Base-by-base conservation (phyloP, 2,888 invertebrate species). In the Ornithoptera alexandrae region DNA sequence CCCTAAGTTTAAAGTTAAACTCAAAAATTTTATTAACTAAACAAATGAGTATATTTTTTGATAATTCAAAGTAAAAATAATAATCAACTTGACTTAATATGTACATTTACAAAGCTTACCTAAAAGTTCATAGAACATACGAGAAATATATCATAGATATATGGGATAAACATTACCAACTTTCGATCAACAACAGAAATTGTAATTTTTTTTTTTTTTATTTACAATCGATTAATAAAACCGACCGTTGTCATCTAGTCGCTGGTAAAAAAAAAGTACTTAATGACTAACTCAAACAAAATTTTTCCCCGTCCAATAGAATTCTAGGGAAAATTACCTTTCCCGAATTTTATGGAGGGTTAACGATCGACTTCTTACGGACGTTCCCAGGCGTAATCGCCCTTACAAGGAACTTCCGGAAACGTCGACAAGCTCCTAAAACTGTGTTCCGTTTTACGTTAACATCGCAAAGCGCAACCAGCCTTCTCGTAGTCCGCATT, bases 121-220 rank as follows among this genome's bases (percentile, higher is more conserved):
- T 91, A 91, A 84, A 86, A 88, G 97, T 97, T 97, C 97, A 97
- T 96, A 97, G 97, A 97, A 97, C 97, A 96, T 97, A 97, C 97
- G 94, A 94, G 93, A 95, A 95, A 97, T 97, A 97, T 97, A 97
- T 97, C 97, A 97, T 97, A 97, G 97, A 97, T 97, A 97, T 97
- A 97, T 97, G 97, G 97, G 96, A 96, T 95, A 96, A 96, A 94
- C 94, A 94, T 95, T 95, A 95, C 95, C 94, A 93, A 93, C 92
- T 93, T 91, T 91, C 90, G 80, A 85, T 85, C 78, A 74, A 75
- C 84, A 82, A 85, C 77, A 70, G 75, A 72, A 74, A 78, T 76
- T 76, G 74, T 74, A 72, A 39, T 10, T 71, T 72, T 76, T 46
- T 12, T 46, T 12, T 20, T 17, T 15, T 20, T 6, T 22, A 57